These are phyloP conservation scores for Julus scandinavius DNA, from an alignment of 2,888 invertebrate genomes.

Conservation along the genomic window DNA sequence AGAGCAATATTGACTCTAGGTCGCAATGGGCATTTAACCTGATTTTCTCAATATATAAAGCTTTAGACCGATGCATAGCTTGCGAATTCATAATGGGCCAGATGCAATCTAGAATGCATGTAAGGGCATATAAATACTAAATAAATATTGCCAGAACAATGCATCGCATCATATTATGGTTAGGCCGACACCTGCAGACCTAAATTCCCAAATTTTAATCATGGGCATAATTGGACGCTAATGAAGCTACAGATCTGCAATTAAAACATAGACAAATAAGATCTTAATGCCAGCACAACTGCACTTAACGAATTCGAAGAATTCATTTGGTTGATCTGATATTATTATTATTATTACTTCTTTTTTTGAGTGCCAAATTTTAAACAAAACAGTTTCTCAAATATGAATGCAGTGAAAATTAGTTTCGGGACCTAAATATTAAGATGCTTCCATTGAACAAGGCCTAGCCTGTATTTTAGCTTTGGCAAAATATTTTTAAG, in stretches of 20 bases:
- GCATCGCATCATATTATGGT: not conserved
- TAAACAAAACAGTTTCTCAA: not conserved
- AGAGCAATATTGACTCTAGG: no score
- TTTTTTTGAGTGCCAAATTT: not conserved
- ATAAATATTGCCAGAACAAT: not conserved
- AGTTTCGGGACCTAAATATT: conserved; percentile 17
- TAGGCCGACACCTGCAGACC: not conserved
- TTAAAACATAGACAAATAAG: not conserved
- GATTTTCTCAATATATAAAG: not conserved
- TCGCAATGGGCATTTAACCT: not conserved
- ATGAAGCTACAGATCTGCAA: not conserved
- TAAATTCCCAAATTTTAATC: not conserved
- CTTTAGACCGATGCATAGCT: not conserved
- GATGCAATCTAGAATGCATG: not conserved
- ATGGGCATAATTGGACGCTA: not conserved
- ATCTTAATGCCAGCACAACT: conserved; percentile 11
- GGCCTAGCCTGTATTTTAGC: conserved; percentile 25
- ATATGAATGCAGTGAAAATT: not conserved
- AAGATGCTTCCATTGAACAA: conserved; percentile 7
- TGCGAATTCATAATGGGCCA: not conserved
- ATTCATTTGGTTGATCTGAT: not conserved
- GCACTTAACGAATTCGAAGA: not conserved
- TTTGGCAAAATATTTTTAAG: conserved; percentile 29
- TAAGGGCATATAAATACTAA: conserved; percentile 2
- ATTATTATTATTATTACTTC: not conserved